A percentile compares a stretch with the other conserved stretches of the same genome.
Evolutionary conservation across 1,140 invertebrate species (phyloP).

Genomic region (Zaprionus nigranus): DNA sequence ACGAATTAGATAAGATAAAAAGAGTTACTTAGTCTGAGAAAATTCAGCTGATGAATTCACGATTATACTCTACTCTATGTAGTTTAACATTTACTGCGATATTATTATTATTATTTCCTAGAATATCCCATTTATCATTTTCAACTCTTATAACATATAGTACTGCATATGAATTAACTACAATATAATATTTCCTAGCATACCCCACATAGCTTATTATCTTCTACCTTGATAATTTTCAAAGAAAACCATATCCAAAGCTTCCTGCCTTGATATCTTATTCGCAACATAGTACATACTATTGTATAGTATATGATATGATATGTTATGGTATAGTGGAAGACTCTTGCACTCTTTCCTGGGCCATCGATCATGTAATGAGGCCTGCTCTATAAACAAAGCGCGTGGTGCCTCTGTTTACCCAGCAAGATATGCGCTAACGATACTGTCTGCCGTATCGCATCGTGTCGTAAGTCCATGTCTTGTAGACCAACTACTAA

Average conservation of each 20-base stretch:
- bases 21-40: too few relatives aligned
- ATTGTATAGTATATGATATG: neutral
- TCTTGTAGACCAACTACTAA: constrained; percentile 3
- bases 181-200: neutral
- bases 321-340: neutral
- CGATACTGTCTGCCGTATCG: neutral
- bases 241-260: neutral
- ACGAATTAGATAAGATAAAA: too few relatives aligned
- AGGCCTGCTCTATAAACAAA: neutral
- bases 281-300: neutral
- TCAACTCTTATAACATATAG: too few relatives aligned
- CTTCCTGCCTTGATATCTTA: neutral
- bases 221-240: neutral
- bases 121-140: too few relatives aligned
- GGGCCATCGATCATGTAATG: constrained; percentile 33
- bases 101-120: too few relatives aligned
- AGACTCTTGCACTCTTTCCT: neutral
- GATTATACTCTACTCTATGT: too few relatives aligned
- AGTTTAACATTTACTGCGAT: too few relatives aligned
- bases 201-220: neutral
- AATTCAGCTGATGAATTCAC: too few relatives aligned
- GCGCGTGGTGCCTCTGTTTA: neutral
- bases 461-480: constrained; percentile 10
- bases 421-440: constrained; percentile 16
- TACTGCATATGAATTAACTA: neutral